phyloP scores from a whole-genome alignment of 2,888 invertebrate species.

The Siphlonurus alternatus region DNA sequence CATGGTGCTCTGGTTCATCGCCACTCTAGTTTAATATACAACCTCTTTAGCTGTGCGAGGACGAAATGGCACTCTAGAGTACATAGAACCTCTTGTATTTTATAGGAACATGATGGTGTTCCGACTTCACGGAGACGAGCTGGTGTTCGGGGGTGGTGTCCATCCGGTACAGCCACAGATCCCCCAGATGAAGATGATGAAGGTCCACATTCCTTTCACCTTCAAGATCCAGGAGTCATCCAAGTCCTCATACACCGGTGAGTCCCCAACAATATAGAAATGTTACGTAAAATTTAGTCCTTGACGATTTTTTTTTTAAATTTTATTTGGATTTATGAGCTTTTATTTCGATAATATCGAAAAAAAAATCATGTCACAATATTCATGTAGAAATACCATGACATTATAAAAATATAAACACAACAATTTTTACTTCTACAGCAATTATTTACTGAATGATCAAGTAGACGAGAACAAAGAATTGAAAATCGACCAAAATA shows the following conservation, averaged over 20 bases:
- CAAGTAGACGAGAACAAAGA: too few relatives aligned
- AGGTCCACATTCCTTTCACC: conserved; percentile 67
- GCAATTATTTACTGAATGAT: too few relatives aligned
- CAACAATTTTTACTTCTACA: too few relatives aligned
- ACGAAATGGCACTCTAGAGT: too few relatives aligned
- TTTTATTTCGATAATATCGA: conserved; percentile 3
- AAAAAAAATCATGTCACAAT: too few relatives aligned
- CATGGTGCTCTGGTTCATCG: too few relatives aligned
- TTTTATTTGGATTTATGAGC: conserved; percentile 2
- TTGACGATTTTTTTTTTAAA: neutral
- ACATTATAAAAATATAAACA: too few relatives aligned
- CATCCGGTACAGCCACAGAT: conserved; percentile 34
- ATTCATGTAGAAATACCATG: too few relatives aligned
- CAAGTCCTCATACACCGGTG: conserved; percentile 52
- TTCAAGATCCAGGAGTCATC: conserved; percentile 57
- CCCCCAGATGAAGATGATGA: conserved; percentile 66
- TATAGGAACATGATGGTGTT: conserved; percentile 60
- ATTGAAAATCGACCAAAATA: too few relatives aligned
- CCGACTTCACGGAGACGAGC: conserved; percentile 51
- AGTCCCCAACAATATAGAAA: conserved; percentile 19
- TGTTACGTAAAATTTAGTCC: neutral
- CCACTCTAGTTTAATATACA: too few relatives aligned
- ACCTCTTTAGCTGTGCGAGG: too few relatives aligned
- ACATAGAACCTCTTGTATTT: too few relatives aligned
- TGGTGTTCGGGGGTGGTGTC: conserved; percentile 34